phyloP scores from a whole-genome alignment of 2,113 vertebrate species.

The Cebidichthys violaceus region DNA sequence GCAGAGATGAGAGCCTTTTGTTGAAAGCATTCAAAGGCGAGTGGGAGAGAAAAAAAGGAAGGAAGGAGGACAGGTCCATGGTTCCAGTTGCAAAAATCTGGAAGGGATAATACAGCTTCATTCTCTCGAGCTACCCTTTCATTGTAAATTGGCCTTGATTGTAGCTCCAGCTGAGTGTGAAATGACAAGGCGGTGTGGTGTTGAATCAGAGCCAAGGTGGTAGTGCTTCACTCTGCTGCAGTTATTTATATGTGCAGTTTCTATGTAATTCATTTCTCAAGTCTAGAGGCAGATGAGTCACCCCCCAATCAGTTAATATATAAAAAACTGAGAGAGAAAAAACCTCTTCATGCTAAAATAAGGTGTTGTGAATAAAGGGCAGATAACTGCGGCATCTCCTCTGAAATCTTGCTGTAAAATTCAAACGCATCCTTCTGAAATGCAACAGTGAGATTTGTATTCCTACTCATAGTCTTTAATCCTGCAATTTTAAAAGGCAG shows the following conservation, averaged over 20 bases:
- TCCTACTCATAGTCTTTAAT: not conserved
- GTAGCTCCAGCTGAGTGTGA: slow-evolving; percentile 66
- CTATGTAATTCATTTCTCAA: slow-evolving; percentile 27
- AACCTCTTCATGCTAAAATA: not conserved
- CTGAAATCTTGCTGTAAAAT: not conserved
- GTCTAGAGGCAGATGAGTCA: slow-evolving; percentile 22
- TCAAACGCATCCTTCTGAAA: not conserved
- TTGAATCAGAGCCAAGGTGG: slow-evolving; percentile 43
- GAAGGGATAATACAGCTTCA: slow-evolving; percentile 53
- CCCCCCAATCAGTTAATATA: not conserved
- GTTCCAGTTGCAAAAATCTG: slow-evolving; percentile 54
- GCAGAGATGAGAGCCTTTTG: slow-evolving; percentile 59
- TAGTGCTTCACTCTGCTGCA: slow-evolving; percentile 4
- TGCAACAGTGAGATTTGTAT: not conserved
- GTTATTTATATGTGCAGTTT: slow-evolving; percentile 50
- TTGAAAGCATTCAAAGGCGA: slow-evolving; percentile 54
- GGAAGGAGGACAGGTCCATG: slow-evolving; percentile 19
- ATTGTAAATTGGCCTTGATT: slow-evolving; percentile 71
- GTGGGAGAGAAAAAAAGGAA: slow-evolving; percentile 31
- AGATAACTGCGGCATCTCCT: slow-evolving; percentile 1
- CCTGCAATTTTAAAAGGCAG: slow-evolving; percentile 17
- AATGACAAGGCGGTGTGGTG: slow-evolving; percentile 44
- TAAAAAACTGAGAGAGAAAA: not conserved
- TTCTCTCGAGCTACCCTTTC: slow-evolving; percentile 54
- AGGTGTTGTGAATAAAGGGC: not conserved